phyloP scores from a whole-genome alignment of 53 echinoderm and acorn worm species.

The Henricia sp. region DNA sequence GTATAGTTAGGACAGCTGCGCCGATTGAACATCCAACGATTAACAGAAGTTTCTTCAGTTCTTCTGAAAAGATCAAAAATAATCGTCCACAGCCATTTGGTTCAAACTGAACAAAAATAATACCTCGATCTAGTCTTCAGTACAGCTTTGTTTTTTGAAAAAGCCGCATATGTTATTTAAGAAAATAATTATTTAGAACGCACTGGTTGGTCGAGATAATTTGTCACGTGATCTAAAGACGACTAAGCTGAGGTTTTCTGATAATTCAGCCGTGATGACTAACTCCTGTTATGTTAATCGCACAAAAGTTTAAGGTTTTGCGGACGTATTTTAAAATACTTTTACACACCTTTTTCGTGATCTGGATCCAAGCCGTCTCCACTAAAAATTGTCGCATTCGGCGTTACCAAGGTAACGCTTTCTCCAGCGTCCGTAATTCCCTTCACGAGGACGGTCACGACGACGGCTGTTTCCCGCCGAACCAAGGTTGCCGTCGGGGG shows the following conservation, averaged over 20 bases:
- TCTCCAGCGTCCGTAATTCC: conserved; percentile 15
- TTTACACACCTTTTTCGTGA: conserved; percentile 18
- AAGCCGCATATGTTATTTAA: no score
- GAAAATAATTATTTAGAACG: no score
- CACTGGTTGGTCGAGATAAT: no score
- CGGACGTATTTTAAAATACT: background rate
- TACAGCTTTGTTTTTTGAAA: no score
- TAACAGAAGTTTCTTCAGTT: conserved; percentile 28
- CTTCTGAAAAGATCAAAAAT: conserved; percentile 9
- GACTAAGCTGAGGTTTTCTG: no score
- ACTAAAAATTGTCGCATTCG: background rate
- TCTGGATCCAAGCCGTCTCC: conserved; percentile 21
- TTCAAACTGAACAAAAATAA: no score
- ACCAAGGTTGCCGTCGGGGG: background rate
- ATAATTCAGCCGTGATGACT: no score
- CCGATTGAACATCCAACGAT: conserved; percentile 35
- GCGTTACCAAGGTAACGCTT: background rate
- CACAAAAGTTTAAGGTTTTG: background rate
- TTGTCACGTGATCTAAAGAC: no score
- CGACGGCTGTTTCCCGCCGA: conserved; percentile 5
- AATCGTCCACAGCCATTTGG: no score
- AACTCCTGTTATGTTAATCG: background rate
- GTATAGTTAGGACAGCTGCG: background rate
- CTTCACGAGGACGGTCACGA: no score
- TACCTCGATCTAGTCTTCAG: no score